Percentiles rank a stretch among this genome's conserved stretches.
Conservation (phyloP, 2,888 invertebrate species). For the Hyposoter didymator region DNA sequence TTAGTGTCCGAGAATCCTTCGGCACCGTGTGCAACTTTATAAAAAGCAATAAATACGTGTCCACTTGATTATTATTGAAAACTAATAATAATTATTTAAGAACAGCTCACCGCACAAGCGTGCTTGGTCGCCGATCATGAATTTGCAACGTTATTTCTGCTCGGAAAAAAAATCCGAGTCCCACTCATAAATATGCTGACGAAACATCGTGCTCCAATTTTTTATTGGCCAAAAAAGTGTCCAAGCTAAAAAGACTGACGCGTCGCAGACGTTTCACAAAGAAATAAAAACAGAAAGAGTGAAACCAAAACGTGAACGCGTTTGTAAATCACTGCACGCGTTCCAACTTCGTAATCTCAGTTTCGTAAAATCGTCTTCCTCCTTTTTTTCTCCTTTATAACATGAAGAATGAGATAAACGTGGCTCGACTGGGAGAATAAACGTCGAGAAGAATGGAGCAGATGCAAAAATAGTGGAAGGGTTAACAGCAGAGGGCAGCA, state of each 20-base stretch:
- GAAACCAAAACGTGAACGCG: constrained; percentile 1
- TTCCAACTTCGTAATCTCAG: constrained; percentile 3
- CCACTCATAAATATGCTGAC: constrained; percentile 1
- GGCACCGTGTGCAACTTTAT: neutral
- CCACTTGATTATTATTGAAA: neutral
- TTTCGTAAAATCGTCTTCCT: neutral
- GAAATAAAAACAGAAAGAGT: neutral
- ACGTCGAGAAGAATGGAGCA: neutral
- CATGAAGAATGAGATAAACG: constrained; percentile 25
- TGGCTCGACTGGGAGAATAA: constrained; percentile 19
- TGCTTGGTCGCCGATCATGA: neutral
- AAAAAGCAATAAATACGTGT: neutral
- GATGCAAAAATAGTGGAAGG: constrained; percentile 3
- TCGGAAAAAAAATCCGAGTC: neutral
- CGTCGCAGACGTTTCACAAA: constrained; percentile 1
- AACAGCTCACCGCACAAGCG: neutral
- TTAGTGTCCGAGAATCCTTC: constrained; percentile 30
- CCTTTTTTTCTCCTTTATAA: constrained; percentile 27
- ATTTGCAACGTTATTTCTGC: neutral
- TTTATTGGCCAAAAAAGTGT: constrained; percentile 1
- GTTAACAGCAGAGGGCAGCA: neutral
- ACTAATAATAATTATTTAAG: neutral
- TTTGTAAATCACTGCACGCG: constrained; percentile 10
- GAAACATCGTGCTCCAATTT: constrained; percentile 7
- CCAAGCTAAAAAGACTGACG: neutral